Evolutionary conservation across 2,888 invertebrate genomes (phyloP), one percentile per base, ranked within the genome.

Genomic region (Thalpophila matura): DNA sequence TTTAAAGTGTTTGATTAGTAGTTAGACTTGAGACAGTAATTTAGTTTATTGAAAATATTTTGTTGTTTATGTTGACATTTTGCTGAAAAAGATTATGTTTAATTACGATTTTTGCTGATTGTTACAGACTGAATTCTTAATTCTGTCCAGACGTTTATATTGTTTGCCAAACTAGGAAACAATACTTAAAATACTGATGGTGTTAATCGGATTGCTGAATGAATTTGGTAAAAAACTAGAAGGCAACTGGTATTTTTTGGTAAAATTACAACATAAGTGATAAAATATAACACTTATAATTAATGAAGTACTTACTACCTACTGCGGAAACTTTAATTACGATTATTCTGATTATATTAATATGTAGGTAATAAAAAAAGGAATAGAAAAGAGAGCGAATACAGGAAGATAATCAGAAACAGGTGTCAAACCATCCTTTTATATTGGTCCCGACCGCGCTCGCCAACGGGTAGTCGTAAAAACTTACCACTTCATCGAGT

Each of bases 401-500:
- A 63, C 61, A 70, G 57, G 61, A 66, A 64, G 84, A 87, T 86
- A 88, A 90, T 89, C 86, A 87, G 83, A 84, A 87, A 87, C 89
- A 89, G 88, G 90, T 89, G 90, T 90, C 88, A 89, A 91, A 89
- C 88, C 89, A 88, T 91, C 86, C 87, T 90, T 92, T 90, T 88
- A 88, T 88, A 91, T 90, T 88, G 88, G 89, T 86, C 85, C 86
- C 86, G 82, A 89, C 89, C 87, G 85, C 87, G 86, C 86, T 91
- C 88, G 85, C 88, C 89, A 88, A 87, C 85, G 89, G 90, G 88
- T 86, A 89, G 89, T 92, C 92, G 89, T 94, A 93, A 93, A 93
- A 94, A 92, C 91, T 93, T 93, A 93, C 93, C 93, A 93, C 93
- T 93, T 93, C 93, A 94, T 93, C 92, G 91, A 91, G 92, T 91